Evolutionary conservation across 2,888 invertebrate species (phyloP).

Genomic region (Lumbricus terrestris): DNA sequence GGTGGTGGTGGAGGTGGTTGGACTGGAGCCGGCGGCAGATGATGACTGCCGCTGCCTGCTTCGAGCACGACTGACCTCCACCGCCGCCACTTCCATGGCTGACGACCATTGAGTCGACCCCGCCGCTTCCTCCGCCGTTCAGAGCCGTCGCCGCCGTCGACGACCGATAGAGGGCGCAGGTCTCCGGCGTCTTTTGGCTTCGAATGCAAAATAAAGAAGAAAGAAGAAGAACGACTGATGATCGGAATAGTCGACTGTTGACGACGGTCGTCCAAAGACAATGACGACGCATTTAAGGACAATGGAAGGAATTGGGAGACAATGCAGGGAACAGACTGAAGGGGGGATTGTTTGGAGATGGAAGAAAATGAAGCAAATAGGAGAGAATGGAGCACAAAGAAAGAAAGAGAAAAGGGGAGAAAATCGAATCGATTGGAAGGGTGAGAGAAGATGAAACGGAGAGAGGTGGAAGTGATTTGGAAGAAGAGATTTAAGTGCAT

Average conservation of each 20-base stretch:
- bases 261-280: not conserved
- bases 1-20: not conserved
- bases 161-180: not conserved
- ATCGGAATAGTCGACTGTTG: not conserved
- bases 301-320: not conserved
- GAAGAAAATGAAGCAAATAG: not conserved
- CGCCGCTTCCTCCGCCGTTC: not conserved
- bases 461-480: not conserved
- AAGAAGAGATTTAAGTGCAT: not conserved
- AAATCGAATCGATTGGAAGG: not conserved
- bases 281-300: not conserved
- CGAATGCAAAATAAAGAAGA: slow-evolving; percentile 8
- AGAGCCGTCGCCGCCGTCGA: not conserved
- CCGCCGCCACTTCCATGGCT: not conserved
- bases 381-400: not conserved
- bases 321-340: not conserved
- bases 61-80: not conserved
- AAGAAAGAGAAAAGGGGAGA: not conserved
- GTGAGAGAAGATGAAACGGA: not conserved
- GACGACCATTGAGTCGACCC: not conserved
- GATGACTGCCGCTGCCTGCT: not conserved
- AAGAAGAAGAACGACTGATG: not conserved
- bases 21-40: slow-evolving; percentile 6
- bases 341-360: not conserved
- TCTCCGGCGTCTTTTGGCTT: slow-evolving; percentile 10